A percentile compares a stretch with the other conserved stretches of the same genome.
Conservation (phyloP, 1,140 invertebrate genomes). For the Pseudoatta argentina region DNA sequence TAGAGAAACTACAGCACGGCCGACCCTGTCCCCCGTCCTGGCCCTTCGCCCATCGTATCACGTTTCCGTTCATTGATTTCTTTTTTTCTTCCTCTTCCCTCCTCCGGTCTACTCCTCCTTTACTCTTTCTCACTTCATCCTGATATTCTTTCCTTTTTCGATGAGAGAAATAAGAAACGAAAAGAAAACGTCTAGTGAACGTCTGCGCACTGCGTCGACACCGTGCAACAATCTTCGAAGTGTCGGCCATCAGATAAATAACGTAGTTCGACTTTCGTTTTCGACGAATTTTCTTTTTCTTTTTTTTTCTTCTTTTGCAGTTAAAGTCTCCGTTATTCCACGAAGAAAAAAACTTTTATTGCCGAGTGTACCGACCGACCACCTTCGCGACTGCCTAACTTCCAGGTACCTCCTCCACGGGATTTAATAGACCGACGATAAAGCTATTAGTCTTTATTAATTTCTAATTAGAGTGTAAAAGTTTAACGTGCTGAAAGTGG, state of each 20-base stretch:
- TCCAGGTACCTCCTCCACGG: constrained; percentile 21
- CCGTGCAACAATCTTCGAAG: constrained; percentile 64
- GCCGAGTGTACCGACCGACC: constrained; percentile 30
- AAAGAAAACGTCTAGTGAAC: constrained; percentile 6
- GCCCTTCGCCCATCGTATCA: constrained; percentile 74
- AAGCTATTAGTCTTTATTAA: constrained; percentile 83
- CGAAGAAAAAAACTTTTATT: constrained; percentile 44
- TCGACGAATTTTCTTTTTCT: constrained; percentile 13
- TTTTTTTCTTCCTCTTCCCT: constrained; percentile 66
- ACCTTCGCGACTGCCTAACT: constrained; percentile 60
- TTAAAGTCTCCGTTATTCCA: constrained; percentile 46
- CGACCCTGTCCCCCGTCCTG: constrained; percentile 62
- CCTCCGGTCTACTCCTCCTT: background rate
- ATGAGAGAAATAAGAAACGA: constrained; percentile 30
- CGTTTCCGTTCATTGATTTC: constrained; percentile 77
- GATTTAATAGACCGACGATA: constrained; percentile 80
- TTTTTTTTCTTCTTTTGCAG: constrained; percentile 28
- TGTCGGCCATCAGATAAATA: constrained; percentile 50
- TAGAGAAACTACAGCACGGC: constrained; percentile 81
- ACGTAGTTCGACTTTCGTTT: constrained; percentile 52
- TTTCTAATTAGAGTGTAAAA: constrained; percentile 80
- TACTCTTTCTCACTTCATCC: constrained; percentile 28
- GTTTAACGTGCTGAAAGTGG: constrained; percentile 70
- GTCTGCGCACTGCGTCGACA: constrained; percentile 50
- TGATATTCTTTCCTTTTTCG: constrained; percentile 19